A percentile compares a stretch with the other conserved stretches of the same genome.
These are phyloP conservation scores for human DNA, from an alignment of 2,113 vertebrate genomes.

Conservation along the genomic window GRCh38 chr1:49531001-49531500, in stretches of 20 bases:
- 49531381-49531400: background rate
- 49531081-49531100: background rate
- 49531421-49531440: background rate
- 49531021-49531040: background rate
- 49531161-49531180: background rate
- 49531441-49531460: background rate
- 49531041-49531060: background rate
- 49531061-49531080: background rate
- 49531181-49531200: background rate
- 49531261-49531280: background rate
- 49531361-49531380: background rate
- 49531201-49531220: background rate
- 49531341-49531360: background rate
- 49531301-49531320: background rate
- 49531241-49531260: background rate
- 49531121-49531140: background rate
- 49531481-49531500: background rate
- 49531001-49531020: background rate
- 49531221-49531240: background rate
- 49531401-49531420: background rate
- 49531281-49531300: background rate
- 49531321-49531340: background rate
- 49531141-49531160: background rate
- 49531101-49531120: background rate
- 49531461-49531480: background rate